Percentiles rank a stretch among this genome's conserved stretches.
Evolutionary conservation across 35 echinoderm and acorn worm genomes (phyloP).

Genomic region (Lytechinus variegatus): DNA sequence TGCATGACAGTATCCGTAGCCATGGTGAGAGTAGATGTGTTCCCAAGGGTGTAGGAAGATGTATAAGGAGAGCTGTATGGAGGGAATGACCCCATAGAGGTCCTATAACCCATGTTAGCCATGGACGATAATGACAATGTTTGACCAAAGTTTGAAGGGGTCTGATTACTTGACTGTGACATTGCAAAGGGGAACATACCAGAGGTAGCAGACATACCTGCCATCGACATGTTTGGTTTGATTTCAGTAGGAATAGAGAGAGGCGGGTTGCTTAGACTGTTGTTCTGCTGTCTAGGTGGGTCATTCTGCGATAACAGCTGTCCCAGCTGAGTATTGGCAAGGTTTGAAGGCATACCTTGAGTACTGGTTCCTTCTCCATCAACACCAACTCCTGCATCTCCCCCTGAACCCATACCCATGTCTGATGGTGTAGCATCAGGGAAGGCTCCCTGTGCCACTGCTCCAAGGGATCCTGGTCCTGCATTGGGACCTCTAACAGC

Average conservation of each 20-base stretch:
- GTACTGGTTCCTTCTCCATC: background rate
- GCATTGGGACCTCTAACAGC: conserved; percentile 78
- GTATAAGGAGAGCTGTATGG: background rate
- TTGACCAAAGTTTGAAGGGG: background rate
- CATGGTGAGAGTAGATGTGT: conserved; percentile 16
- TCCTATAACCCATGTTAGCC: background rate
- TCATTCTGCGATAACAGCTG: conserved; percentile 33
- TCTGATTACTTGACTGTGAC: background rate
- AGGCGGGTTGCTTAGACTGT: conserved; percentile 1
- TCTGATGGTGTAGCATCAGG: background rate
- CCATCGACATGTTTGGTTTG: background rate
- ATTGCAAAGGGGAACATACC: background rate
- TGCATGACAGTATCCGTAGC: conserved; percentile 20
- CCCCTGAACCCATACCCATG: background rate
- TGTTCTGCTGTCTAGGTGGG: background rate
- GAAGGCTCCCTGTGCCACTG: conserved; percentile 19
- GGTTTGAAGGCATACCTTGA: background rate
- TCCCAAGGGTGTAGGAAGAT: conserved; percentile 8
- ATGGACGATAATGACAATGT: background rate
- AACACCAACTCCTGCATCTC: background rate
- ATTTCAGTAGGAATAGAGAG: conserved; percentile 1
- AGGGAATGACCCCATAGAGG: background rate
- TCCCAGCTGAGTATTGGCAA: conserved; percentile 31
- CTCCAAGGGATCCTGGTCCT: conserved; percentile 18
- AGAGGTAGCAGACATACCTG: background rate